Evolutionary conservation across 2,113 vertebrate species (phyloP).

Genomic region (Dendrocopos noguchii): DNA sequence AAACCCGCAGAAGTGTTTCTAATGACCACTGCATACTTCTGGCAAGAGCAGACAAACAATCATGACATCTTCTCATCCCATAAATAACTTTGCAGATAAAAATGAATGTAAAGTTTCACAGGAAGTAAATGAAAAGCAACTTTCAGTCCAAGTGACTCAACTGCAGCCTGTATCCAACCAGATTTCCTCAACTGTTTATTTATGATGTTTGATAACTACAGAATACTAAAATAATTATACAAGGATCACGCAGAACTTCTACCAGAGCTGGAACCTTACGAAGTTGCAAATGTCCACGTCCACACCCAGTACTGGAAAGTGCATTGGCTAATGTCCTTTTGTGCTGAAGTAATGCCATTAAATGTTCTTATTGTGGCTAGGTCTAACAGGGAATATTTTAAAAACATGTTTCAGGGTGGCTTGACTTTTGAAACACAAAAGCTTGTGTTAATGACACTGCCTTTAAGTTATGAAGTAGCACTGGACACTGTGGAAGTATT

Average conservation of each 20-base stretch:
- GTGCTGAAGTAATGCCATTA: background rate
- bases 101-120: background rate
- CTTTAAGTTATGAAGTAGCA: background rate
- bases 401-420: background rate
- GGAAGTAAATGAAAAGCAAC: background rate
- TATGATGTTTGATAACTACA: background rate
- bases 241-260: background rate
- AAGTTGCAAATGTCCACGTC: background rate
- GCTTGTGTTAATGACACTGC: background rate
- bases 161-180: background rate
- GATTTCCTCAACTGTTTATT: background rate
- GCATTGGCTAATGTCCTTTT: background rate
- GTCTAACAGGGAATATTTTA: constrained; percentile 28
- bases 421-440: constrained; percentile 42
- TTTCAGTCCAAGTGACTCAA: background rate
- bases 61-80: background rate
- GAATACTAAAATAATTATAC: background rate
- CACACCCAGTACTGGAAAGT: background rate
- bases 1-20: background rate
- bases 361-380: constrained; percentile 35
- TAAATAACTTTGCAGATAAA: constrained; percentile 31
- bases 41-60: background rate
- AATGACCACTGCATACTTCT: background rate
- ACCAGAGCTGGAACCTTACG: background rate
- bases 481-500: background rate